Evolutionary conservation across 2,113 vertebrate genomes (phyloP).

Genomic region (Orthochromis malagaraziensis): DNA sequence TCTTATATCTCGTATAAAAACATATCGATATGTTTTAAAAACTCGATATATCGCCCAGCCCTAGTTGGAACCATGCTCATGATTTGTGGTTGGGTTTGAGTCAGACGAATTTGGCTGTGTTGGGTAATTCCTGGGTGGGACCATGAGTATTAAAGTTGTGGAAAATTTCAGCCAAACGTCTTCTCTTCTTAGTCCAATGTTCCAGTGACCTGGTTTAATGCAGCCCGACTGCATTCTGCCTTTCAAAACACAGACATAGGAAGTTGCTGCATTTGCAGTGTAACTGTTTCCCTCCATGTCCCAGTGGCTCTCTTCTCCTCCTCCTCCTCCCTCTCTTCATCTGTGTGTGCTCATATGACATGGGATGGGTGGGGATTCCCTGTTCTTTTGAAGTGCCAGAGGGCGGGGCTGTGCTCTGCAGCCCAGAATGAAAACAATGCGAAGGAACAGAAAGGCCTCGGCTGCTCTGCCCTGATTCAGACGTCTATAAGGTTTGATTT

Average conservation of each 20-base stretch:
- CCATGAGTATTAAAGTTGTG: accelerated
- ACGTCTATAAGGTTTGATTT: background rate
- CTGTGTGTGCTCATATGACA: background rate
- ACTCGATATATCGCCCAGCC: no score
- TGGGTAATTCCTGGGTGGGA: background rate
- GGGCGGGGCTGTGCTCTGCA: background rate
- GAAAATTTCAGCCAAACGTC: accelerated
- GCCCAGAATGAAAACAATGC: constrained; percentile 6
- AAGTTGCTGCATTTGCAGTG: background rate
- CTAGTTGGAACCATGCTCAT: background rate
- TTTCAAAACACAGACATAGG: background rate
- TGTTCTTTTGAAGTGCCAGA: background rate
- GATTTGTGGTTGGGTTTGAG: background rate
- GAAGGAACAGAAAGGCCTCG: background rate
- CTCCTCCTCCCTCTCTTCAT: background rate
- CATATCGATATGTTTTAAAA: no score
- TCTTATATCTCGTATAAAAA: no score
- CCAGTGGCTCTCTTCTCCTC: background rate
- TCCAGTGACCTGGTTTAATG: background rate
- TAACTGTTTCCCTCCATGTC: background rate
- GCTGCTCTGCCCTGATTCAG: background rate
- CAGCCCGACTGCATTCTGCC: background rate
- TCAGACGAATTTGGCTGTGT: background rate
- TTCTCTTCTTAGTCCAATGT: accelerated
- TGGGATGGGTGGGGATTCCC: background rate